Evolutionary conservation across 2,113 vertebrate genomes (phyloP).

Genomic region (Peromyscus maniculatus): DNA sequence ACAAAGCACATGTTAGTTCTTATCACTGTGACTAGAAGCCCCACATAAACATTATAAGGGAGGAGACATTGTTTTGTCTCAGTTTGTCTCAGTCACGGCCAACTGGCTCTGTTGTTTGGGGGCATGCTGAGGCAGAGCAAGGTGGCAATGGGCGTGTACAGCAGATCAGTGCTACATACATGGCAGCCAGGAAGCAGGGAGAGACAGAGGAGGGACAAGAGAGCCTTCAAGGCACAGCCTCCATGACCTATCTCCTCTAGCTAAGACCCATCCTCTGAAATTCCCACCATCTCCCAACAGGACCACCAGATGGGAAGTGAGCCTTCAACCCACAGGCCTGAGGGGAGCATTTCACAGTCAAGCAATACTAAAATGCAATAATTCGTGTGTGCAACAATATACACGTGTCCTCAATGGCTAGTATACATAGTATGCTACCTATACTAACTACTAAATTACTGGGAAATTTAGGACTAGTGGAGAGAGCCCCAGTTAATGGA

Average conservation of each 20-base stretch:
- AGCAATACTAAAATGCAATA: background rate
- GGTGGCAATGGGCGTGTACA: too few relatives aligned
- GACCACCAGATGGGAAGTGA: background rate
- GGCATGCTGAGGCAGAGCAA: background rate
- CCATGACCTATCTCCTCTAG: background rate
- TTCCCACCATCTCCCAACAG: background rate
- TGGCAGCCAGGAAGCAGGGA: background rate
- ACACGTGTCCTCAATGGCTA: background rate
- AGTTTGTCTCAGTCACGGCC: background rate
- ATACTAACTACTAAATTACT: background rate
- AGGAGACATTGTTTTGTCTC: background rate
- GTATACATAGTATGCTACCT: background rate
- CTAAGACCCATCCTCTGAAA: background rate
- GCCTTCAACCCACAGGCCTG: background rate
- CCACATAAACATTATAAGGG: background rate
- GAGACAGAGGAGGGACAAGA: background rate
- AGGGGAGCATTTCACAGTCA: background rate
- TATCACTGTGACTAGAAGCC: background rate
- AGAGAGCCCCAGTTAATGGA: background rate
- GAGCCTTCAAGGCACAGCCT: background rate
- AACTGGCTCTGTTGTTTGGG: background rate
- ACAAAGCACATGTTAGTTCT: background rate
- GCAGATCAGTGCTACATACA: background rate
- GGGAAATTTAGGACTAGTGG: background rate
- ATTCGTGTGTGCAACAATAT: background rate